These are phyloP conservation scores for Scaptomyza graminum DNA, from an alignment of 1,140 invertebrate species.

Conservation along the genomic window DNA sequence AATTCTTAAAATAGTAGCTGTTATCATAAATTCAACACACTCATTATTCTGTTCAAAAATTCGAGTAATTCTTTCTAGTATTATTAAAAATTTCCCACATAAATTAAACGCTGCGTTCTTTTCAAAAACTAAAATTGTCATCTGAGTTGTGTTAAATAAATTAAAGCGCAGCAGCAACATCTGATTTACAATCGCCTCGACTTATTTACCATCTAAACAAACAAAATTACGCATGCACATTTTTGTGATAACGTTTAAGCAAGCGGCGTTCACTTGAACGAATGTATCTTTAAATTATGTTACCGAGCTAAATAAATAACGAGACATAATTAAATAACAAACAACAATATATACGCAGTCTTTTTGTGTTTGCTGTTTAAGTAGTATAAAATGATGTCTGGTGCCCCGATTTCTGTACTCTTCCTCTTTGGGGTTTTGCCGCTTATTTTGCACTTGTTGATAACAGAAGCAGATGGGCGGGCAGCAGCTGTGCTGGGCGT, in stretches of 20 bases:
- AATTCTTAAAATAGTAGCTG: constrained; percentile 45
- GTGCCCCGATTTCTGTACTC: constrained; percentile 20
- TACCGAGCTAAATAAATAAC: constrained; percentile 72
- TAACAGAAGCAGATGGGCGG: constrained; percentile 8
- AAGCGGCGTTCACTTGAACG: constrained; percentile 64
- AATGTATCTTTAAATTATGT: constrained; percentile 73
- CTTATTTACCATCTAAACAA: constrained; percentile 41
- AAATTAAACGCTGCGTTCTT: constrained; percentile 25
- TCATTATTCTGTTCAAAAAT: constrained; percentile 13
- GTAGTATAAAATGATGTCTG: constrained; percentile 25
- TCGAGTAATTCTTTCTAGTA: constrained; percentile 29
- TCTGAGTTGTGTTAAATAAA: constrained; percentile 65
- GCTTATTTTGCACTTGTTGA: constrained; percentile 47
- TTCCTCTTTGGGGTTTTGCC: background rate
- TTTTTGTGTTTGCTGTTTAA: constrained; percentile 28
- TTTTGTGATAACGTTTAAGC: constrained; percentile 77
- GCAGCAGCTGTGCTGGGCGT: constrained; percentile 9
- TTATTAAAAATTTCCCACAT: constrained; percentile 18
- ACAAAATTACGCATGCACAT: constrained; percentile 29
- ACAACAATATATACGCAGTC: constrained; percentile 37
- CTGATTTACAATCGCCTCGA: constrained; percentile 50
- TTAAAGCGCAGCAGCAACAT: constrained; percentile 54
- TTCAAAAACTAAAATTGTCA: constrained; percentile 48
- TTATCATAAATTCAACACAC: constrained; percentile 49
- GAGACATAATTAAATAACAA: constrained; percentile 55